Percentiles rank a stretch among this genome's conserved stretches.
These are phyloP conservation scores for Scrobipalpa atriplicella DNA, from an alignment of 2,888 invertebrate species.

Conservation along the genomic window DNA sequence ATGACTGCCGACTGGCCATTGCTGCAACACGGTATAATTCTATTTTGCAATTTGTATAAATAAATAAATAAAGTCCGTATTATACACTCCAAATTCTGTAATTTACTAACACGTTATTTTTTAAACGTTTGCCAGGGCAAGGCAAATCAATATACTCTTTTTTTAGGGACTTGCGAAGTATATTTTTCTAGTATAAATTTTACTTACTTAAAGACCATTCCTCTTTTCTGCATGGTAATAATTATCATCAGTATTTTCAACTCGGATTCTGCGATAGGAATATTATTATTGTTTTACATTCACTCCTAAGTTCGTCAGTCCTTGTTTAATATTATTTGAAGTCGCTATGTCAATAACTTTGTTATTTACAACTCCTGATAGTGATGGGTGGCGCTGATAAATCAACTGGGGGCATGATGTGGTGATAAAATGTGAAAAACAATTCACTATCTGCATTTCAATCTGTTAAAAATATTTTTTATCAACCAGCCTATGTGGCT, in stretches of 20 bases:
- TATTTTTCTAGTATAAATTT: too few species aligned
- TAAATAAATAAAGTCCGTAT: too few species aligned
- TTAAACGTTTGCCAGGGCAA: too few species aligned
- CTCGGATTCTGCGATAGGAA: background rate
- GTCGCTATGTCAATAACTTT: constrained; percentile 40
- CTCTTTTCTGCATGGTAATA: too few species aligned
- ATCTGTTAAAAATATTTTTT: constrained; percentile 5
- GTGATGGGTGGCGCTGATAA: constrained; percentile 45
- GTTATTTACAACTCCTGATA: constrained; percentile 39
- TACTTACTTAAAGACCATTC: too few species aligned
- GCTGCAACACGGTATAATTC: too few species aligned
- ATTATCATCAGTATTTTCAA: background rate
- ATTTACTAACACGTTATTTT: background rate
- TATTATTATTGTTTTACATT: background rate
- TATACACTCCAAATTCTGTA: background rate
- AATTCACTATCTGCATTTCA: constrained; percentile 18
- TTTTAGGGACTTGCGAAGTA: too few species aligned
- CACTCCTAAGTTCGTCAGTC: background rate
- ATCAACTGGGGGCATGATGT: constrained; percentile 48
- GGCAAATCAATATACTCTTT: too few species aligned
- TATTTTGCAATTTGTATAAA: too few species aligned
- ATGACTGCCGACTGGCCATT: too few species aligned
- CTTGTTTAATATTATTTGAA: background rate
- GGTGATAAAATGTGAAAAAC: constrained; percentile 46
- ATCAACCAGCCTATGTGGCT: constrained; percentile 13